These are phyloP conservation scores for Prorops nasuta DNA, from an alignment of 1,140 invertebrate species.

Conservation along the genomic window DNA sequence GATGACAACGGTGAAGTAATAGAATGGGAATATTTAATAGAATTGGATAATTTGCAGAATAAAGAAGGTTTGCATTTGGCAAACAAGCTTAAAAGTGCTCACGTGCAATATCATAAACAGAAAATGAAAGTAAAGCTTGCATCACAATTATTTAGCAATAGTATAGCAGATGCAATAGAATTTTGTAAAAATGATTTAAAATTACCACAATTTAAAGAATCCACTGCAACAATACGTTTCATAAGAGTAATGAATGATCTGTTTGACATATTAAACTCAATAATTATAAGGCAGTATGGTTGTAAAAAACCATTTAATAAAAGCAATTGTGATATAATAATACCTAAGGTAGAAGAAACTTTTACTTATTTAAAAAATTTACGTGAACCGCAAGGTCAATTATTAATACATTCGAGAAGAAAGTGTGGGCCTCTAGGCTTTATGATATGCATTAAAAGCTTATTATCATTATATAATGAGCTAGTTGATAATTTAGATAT, in stretches of 20 bases:
- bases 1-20: slow-evolving; percentile 27
- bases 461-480: background rate
- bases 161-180: slow-evolving; percentile 1
- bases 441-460: too few relatives aligned
- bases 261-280: slow-evolving; percentile 19
- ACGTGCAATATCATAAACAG: background rate
- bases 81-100: background rate
- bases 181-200: slow-evolving; percentile 6
- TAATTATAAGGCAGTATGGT: background rate
- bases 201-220: slow-evolving; percentile 23
- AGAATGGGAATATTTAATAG: slow-evolving; percentile 27
- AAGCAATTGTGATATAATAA: background rate
- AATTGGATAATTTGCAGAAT: slow-evolving; percentile 13
- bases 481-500: too few relatives aligned
- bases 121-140: slow-evolving; percentile 2
- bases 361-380: background rate
- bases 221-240: slow-evolving; percentile 26
- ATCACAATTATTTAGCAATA: background rate
- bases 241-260: slow-evolving; percentile 29
- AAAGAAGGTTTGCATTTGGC: background rate
- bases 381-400: background rate
- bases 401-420: background rate
- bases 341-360: background rate
- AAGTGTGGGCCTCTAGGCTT: too few relatives aligned
- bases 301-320: background rate